Evolutionary conservation across 2,797 vertebrate species (phyloP).

Genomic region (Ambastaia sidthimunki): DNA sequence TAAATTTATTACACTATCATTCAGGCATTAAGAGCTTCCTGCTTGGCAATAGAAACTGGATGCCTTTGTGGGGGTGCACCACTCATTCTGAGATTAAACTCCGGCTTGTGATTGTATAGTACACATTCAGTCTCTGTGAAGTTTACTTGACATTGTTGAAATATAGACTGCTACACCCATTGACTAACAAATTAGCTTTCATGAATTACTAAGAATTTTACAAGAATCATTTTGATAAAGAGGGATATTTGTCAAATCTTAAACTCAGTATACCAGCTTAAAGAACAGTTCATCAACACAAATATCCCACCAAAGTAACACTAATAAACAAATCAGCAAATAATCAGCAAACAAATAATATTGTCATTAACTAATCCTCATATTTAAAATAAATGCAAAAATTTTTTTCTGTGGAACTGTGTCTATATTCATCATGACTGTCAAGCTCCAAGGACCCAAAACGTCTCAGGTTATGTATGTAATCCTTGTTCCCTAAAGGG

Average conservation of each 20-base stretch:
- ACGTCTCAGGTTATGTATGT: no score
- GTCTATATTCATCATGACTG: no score
- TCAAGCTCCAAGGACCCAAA: no score
- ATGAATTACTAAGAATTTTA: not conserved
- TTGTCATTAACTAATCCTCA: no score
- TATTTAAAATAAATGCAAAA: no score
- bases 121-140: not conserved
- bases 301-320: not conserved
- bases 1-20: constrained; percentile 52
- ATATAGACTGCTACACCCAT: not conserved
- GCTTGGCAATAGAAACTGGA: constrained; percentile 57
- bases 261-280: not conserved
- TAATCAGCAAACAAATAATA: no score
- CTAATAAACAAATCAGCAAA: not conserved
- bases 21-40: constrained; percentile 52
- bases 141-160: constrained; percentile 4
- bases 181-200: not conserved
- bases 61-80: constrained; percentile 51
- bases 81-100: constrained; percentile 38
- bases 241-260: not conserved
- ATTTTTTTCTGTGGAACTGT: not conserved
- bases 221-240: not conserved
- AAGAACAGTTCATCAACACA: not conserved
- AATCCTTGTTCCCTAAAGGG: no score
- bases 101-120: constrained; percentile 17